phyloP scores from a whole-genome alignment of 2,797 vertebrate species.

The Heterohyrax brucei region DNA sequence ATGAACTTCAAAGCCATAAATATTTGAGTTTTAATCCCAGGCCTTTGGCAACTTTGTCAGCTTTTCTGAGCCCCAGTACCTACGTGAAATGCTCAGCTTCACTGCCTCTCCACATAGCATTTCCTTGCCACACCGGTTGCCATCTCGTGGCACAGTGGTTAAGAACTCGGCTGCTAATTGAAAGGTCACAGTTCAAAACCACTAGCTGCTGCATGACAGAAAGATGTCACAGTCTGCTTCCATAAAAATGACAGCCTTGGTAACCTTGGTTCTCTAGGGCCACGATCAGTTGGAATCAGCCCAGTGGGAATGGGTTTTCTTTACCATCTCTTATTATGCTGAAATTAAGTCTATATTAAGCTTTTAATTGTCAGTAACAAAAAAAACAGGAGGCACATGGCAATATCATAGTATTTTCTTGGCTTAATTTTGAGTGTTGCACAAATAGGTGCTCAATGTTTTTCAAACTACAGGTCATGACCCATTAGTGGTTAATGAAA shows the following conservation, averaged over 20 bases:
- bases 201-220: not conserved
- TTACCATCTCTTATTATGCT: not conserved
- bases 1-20: not conserved
- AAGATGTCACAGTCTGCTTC: not conserved
- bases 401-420: not conserved
- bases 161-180: too few species aligned
- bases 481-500: conserved; percentile 2
- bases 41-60: not conserved
- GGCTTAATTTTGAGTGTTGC: not conserved
- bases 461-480: not conserved
- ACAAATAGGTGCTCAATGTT: not conserved
- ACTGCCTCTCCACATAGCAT: rapidly evolving
- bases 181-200: not conserved
- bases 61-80: not conserved
- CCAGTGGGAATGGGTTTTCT: not conserved
- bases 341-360: not conserved
- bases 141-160: not conserved
- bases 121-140: not conserved
- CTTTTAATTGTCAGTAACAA: not conserved
- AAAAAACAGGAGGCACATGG: not conserved
- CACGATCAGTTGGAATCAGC: not conserved
- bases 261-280: not conserved
- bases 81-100: not conserved
- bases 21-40: not conserved
- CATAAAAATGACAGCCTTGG: not conserved